phyloP scores from a whole-genome alignment of 1,140 invertebrate genomes.

The Brachionus asplanchnoidis region DNA sequence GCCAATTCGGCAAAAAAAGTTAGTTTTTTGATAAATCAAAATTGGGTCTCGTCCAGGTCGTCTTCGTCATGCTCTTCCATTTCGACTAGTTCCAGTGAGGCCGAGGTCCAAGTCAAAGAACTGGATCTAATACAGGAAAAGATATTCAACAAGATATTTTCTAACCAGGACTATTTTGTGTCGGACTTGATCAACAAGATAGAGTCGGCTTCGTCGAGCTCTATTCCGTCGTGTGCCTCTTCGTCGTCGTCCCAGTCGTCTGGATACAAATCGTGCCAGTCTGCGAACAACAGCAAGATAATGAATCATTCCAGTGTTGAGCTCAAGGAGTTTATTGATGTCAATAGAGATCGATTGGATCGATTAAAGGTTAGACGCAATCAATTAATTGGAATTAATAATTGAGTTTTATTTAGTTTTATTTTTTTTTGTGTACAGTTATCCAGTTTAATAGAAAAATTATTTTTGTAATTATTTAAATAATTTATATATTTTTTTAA shows the following conservation, averaged over 20 bases:
- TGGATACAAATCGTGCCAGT: constrained; percentile 1
- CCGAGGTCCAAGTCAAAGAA: neutral
- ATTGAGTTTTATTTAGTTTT: neutral
- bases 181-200: constrained; percentile 15
- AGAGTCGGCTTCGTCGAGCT: neutral
- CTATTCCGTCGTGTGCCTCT: constrained; percentile 3
- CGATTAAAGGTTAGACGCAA: constrained; percentile 1
- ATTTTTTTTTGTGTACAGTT: neutral
- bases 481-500: neutral
- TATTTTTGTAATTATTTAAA: constrained; percentile 3
- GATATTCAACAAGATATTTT: constrained; percentile 23
- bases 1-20: neutral
- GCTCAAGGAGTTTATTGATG: constrained; percentile 11
- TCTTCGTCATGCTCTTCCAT: neutral
- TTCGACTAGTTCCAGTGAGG: neutral
- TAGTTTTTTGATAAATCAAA: constrained; percentile 14
- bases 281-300: neutral
- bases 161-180: constrained; percentile 21
- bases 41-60: neutral
- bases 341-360: constrained; percentile 1
- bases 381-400: neutral
- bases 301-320: neutral
- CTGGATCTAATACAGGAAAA: constrained; percentile 8
- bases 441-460: neutral
- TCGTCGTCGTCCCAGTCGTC: constrained; percentile 5